Conservation (phyloP, 2,797 vertebrate species). For the Pangasius mekongensis region DNA sequence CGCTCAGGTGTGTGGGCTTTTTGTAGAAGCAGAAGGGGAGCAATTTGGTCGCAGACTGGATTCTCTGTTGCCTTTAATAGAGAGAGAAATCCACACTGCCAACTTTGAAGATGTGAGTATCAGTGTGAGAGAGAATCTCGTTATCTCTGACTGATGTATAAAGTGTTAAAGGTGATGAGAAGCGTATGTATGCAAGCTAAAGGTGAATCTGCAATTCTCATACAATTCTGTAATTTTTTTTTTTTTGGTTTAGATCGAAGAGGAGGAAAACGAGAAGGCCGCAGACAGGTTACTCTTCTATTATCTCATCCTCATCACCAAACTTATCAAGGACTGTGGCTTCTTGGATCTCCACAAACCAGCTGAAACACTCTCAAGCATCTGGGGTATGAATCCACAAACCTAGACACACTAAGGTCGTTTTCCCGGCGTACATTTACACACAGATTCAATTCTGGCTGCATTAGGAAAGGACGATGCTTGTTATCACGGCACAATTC, state of each 20-base stretch:
- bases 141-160: not conserved
- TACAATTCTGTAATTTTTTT: not conserved
- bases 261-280: slow-evolving; percentile 88
- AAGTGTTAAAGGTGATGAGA: not conserved
- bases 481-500: not conserved
- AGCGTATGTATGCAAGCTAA: not conserved
- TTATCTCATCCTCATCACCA: slow-evolving; percentile 86
- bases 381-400: slow-evolving; percentile 82
- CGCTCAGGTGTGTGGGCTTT: slow-evolving; percentile 87
- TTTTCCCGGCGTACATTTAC: not conserved
- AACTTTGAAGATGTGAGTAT: slow-evolving; percentile 85
- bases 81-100: slow-evolving; percentile 82
- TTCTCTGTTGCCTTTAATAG: slow-evolving; percentile 81
- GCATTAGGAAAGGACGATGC: not conserved
- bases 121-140: not conserved
- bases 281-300: slow-evolving; percentile 89
- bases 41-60: slow-evolving; percentile 81
- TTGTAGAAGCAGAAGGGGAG: slow-evolving; percentile 87
- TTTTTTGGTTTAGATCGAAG: slow-evolving; percentile 77
- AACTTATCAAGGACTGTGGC: slow-evolving; percentile 86
- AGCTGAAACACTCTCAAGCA: slow-evolving; percentile 70
- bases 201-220: not conserved
- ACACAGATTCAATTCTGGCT: not conserved
- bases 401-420: not conserved
- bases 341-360: slow-evolving; percentile 81